Conservation (phyloP, 2,797 vertebrate genomes). For the Sarcophilus harrisii region DNA sequence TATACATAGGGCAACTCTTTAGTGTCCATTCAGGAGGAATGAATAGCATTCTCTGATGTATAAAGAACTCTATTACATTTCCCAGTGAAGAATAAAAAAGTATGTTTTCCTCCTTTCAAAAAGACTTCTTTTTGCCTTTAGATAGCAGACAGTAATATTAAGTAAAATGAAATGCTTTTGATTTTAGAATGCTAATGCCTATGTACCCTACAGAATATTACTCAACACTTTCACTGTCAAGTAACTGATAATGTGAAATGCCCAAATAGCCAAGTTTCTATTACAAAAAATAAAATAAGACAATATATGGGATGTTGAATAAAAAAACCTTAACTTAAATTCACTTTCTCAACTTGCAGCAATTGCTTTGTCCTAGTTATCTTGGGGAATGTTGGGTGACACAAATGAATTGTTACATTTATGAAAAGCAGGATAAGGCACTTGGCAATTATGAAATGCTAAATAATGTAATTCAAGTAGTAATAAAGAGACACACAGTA, state of each 20-base stretch:
- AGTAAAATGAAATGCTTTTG: not conserved
- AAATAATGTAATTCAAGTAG: not conserved
- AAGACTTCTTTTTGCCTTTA: not conserved
- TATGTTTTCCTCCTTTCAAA: slow-evolving; percentile 15
- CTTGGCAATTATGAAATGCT: not conserved
- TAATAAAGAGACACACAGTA: not conserved
- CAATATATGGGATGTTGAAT: accelerated
- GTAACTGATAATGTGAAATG: accelerated
- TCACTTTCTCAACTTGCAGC: not conserved
- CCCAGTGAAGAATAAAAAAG: slow-evolving; percentile 47
- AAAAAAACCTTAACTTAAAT: not conserved
- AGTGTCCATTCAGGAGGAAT: not conserved
- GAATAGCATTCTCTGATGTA: not conserved
- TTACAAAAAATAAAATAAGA: not conserved
- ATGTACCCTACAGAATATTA: accelerated
- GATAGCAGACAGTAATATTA: not conserved
- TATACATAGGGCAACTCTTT: not conserved
- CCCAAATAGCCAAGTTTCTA: accelerated
- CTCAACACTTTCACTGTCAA: not conserved
- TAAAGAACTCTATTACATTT: not conserved
- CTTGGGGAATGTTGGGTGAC: accelerated
- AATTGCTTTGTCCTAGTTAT: accelerated
- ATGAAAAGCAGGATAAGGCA: accelerated
- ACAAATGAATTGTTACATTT: accelerated
- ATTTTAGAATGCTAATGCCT: not conserved